phyloP scores from a whole-genome alignment of 2,888 invertebrate genomes.

The Dinocampus coccinellae region DNA sequence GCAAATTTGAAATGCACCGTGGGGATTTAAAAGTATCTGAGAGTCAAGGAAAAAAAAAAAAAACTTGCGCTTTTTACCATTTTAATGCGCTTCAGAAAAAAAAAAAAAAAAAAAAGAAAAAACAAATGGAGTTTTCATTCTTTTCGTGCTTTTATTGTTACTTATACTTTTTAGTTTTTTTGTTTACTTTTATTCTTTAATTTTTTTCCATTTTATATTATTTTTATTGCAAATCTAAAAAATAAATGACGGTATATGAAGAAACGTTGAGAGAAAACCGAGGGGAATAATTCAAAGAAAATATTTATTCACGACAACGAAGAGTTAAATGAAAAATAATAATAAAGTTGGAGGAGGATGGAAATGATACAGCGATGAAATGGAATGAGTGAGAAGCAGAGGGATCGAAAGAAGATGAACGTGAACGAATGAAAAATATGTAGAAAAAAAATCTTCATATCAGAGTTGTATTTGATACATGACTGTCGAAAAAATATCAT shows the following conservation, averaged over 20 bases:
- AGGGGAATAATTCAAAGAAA: slow-evolving; percentile 12
- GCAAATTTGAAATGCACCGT: too few species aligned
- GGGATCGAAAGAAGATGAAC: neutral
- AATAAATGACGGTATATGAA: neutral
- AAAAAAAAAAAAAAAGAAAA: too few species aligned
- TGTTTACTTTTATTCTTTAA: neutral
- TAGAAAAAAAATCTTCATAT: neutral
- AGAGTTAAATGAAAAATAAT: neutral
- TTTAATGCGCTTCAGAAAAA: too few species aligned
- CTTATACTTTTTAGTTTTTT: too few species aligned
- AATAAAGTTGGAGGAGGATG: slow-evolving; percentile 8
- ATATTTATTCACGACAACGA: slow-evolving; percentile 30
- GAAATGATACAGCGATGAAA: neutral
- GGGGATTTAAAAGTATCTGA: too few species aligned
- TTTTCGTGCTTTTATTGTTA: too few species aligned
- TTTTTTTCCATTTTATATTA: neutral
- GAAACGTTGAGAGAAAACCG: neutral
- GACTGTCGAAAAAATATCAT: too few species aligned
- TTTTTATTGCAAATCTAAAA: neutral
- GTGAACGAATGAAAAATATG: neutral
- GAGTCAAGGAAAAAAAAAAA: too few species aligned
- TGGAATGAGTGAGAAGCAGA: neutral
- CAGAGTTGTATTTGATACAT: too few species aligned
- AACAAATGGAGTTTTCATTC: too few species aligned
- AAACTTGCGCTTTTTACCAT: too few species aligned